Evolutionary conservation across 1,140 invertebrate genomes (phyloP).

Genomic region (Drosophila pandora): DNA sequence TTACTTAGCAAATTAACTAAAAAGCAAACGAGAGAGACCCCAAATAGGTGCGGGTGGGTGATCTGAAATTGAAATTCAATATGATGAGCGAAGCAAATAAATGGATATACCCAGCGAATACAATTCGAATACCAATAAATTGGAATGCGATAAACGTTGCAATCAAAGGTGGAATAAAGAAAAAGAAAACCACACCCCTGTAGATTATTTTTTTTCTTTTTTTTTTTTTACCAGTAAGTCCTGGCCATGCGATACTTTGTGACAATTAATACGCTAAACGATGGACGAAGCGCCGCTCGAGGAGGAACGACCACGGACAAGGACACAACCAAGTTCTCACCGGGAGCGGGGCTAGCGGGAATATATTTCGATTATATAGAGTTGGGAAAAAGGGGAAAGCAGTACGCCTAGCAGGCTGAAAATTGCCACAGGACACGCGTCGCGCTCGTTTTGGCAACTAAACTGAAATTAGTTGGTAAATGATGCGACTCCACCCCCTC

Average conservation of each 20-base stretch:
- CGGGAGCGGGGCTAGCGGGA: not conserved
- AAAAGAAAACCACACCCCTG: slow-evolving; percentile 34
- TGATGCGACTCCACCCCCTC: slow-evolving; percentile 47
- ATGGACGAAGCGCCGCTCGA: slow-evolving; percentile 25
- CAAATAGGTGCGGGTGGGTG: slow-evolving; percentile 34
- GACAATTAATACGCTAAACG: slow-evolving; percentile 82
- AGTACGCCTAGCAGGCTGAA: slow-evolving; percentile 57
- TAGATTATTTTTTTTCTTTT: not conserved
- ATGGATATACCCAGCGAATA: slow-evolving; percentile 32
- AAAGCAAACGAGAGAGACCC: slow-evolving; percentile 49
- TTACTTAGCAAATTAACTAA: slow-evolving; percentile 82
- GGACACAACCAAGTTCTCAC: slow-evolving; percentile 58
- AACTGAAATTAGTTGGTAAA: slow-evolving; percentile 81
- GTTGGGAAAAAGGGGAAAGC: slow-evolving; percentile 17
- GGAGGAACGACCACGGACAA: slow-evolving; percentile 14
- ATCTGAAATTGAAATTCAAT: slow-evolving; percentile 81
- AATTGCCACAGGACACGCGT: slow-evolving; percentile 78
- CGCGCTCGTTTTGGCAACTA: slow-evolving; percentile 76
- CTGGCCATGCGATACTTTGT: slow-evolving; percentile 72
- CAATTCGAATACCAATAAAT: slow-evolving; percentile 75
- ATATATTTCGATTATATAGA: not conserved
- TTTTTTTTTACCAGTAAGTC: slow-evolving; percentile 31
- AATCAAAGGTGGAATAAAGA: slow-evolving; percentile 61
- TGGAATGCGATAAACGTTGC: slow-evolving; percentile 75
- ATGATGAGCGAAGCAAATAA: slow-evolving; percentile 67